These are phyloP conservation scores for Coccyzus lansbergi DNA, from an alignment of 2,797 vertebrate genomes.

Conservation along the genomic window DNA sequence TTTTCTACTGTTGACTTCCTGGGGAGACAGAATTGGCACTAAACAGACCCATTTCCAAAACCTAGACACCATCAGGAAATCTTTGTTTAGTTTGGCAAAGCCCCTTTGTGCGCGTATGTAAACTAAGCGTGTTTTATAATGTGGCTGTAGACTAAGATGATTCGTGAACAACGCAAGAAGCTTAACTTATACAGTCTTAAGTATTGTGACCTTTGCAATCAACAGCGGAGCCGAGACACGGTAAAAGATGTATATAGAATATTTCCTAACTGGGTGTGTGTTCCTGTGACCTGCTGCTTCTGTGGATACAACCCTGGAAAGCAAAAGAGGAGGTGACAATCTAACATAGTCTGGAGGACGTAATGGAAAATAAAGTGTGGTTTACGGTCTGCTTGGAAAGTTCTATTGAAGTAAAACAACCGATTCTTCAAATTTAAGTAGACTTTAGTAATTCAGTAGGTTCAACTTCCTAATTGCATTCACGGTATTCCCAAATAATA, in stretches of 20 bases:
- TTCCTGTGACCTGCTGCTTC: constrained; percentile 66
- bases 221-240: neutral
- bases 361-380: constrained; percentile 37
- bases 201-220: constrained; percentile 28
- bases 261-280: constrained; percentile 30
- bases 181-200: neutral
- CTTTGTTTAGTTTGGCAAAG: neutral
- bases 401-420: neutral
- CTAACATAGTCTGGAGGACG: neutral
- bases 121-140: constrained; percentile 4
- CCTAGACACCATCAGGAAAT: neutral
- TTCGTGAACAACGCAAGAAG: neutral
- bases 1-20: neutral
- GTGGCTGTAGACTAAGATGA: constrained; percentile 8
- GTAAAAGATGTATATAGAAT: constrained; percentile 38
- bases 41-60: neutral
- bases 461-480: constrained; percentile 26
- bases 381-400: constrained; percentile 14
- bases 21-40: neutral
- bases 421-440: constrained; percentile 11
- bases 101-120: neutral
- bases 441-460: constrained; percentile 39
- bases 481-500: constrained; percentile 4
- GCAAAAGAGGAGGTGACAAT: constrained; percentile 19
- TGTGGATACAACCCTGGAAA: neutral